phyloP scores from a whole-genome alignment of 1,140 invertebrate species.

The Octopus bimaculoides region DNA sequence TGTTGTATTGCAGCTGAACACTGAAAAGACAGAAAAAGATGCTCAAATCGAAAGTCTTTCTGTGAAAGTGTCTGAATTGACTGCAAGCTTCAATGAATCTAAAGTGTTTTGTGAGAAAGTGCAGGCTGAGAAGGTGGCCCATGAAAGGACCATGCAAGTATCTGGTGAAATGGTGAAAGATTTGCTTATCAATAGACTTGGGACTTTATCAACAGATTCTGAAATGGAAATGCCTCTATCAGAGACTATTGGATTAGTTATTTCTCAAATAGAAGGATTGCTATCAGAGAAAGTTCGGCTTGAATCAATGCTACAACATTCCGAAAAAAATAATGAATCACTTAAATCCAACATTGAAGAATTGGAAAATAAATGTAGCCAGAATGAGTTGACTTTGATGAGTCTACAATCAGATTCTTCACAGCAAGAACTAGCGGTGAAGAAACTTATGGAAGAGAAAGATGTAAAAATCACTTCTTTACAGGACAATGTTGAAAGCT shows the following conservation, averaged over 20 bases:
- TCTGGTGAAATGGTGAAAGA: neutral
- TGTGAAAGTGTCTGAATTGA: neutral
- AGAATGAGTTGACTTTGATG: neutral
- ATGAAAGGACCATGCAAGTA: neutral
- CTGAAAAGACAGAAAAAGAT: slow-evolving; percentile 12
- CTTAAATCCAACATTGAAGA: neutral
- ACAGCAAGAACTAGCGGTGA: neutral
- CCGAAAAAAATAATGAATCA: neutral
- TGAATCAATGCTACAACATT: neutral
- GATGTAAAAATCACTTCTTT: slow-evolving; percentile 17
- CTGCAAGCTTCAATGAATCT: neutral
- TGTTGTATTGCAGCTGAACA: slow-evolving; percentile 5
- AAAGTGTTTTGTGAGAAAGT: neutral
- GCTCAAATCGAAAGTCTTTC: neutral
- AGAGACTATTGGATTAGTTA: neutral
- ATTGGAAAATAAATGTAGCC: neutral
- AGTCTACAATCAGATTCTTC: neutral
- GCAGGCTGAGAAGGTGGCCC: neutral
- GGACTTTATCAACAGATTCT: neutral
- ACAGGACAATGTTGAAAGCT: neutral
- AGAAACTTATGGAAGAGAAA: slow-evolving; percentile 22
- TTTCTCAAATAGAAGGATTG: neutral
- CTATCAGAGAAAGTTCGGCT: neutral
- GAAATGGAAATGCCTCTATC: neutral
- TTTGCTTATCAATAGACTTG: neutral